Conservation (phyloP, 2,797 vertebrate species). For the Mastacembelus armatus region DNA sequence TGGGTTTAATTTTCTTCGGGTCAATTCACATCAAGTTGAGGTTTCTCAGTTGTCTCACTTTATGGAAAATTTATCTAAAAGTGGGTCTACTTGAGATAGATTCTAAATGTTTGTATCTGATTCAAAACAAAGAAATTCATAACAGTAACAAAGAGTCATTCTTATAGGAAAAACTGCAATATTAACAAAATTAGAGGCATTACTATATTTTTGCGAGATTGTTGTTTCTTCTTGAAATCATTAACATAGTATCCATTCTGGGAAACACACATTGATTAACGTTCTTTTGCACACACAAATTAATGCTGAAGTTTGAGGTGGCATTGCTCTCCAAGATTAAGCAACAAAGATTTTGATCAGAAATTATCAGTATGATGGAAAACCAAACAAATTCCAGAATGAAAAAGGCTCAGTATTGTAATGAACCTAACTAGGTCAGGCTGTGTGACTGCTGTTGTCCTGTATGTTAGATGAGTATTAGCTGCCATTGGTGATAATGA, state of each 20-base stretch:
- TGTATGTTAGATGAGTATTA: constrained; percentile 81
- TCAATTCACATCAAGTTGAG: neutral
- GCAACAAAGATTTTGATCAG: neutral
- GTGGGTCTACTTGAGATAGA: neutral
- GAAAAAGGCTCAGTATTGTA: neutral
- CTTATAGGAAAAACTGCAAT: neutral
- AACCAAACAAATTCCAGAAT: constrained; percentile 13
- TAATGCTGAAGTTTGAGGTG: neutral
- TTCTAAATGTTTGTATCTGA: neutral
- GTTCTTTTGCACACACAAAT: too few species aligned
- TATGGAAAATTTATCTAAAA: neutral
- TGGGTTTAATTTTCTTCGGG: neutral
- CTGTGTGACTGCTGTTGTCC: constrained; percentile 4
- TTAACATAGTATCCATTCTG: neutral
- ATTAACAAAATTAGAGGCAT: too few species aligned
- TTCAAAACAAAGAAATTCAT: neutral
- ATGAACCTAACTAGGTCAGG: constrained; percentile 2
- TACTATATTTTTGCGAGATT: too few species aligned
- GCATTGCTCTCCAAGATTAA: neutral
- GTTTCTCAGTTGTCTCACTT: neutral
- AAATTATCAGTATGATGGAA: constrained; percentile 32
- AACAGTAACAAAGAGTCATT: neutral
- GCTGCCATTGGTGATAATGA: constrained; percentile 98
- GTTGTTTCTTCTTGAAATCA: too few species aligned
- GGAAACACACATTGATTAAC: neutral